Evolutionary conservation across 2,888 invertebrate species (phyloP), one percentile per base, ranked within the genome.

Genomic region (Pyrgus malvae): DNA sequence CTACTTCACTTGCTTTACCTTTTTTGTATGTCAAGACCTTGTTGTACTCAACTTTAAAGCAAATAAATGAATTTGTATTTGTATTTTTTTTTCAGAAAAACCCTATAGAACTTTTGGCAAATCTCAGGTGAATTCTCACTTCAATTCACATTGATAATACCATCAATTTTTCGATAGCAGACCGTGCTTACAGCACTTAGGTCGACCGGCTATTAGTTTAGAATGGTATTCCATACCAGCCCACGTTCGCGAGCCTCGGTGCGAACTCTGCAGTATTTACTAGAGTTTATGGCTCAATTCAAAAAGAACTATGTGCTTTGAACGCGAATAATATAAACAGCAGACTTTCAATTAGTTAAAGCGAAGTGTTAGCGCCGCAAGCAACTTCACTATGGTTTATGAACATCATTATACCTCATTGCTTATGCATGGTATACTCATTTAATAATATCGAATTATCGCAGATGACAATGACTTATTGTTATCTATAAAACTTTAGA

Each of bases 331-430:
- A 80, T 75, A 77, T 75, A 77, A 82, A 81, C 76, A 80, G 77
- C 76, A 69, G 73, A 72, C 78, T 78, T 83, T 79, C 76, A 79
- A 83, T 83, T 83, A 84, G 85, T 83, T 79, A 83, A 75, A 74
- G 78, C 72, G 68, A 67, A 62, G 66, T 67, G 65, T 46, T 68
- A 64, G 62, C 68, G 67, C 76, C 74, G 72, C 70, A 70, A 74
- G 67, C 41, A 33, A 50, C 29, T 55, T 59, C 56, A 49, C 29
- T 38, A 49, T 58, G 53, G 38, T 60, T 54, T 58, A 60, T 62
- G 51, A 55, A 41, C 59, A 56, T 59, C 55, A 64, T 59, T 58
- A 58, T 11, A 12, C 49, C 48, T 31, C 31, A 60, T 49, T 25
- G 53, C 57, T 42, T 57, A 49, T 41, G 37, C 51, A 55, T 53